Evolutionary conservation across 2,113 vertebrate species (phyloP).

Genomic region (Cyanoderma ruficeps): DNA sequence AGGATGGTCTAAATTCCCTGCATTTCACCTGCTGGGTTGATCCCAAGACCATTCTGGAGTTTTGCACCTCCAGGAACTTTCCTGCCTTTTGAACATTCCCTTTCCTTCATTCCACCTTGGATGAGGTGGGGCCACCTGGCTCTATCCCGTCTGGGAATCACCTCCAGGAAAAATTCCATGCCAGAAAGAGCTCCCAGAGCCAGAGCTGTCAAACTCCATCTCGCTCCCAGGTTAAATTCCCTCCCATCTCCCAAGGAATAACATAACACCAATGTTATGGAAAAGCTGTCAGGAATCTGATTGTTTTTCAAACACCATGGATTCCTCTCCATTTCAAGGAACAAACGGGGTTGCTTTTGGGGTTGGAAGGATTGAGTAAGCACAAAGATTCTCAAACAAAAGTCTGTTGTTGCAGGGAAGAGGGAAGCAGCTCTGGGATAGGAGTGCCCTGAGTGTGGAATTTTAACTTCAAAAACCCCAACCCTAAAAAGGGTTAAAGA

Average conservation of each 20-base stretch:
- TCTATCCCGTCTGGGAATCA: not conserved
- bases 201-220: not conserved
- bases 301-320: constrained; percentile 14
- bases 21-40: not conserved
- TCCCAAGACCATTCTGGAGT: not conserved
- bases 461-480: not conserved
- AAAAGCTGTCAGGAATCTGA: not conserved
- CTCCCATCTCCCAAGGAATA: not conserved
- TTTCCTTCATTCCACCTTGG: not conserved
- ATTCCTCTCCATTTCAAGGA: constrained; percentile 47
- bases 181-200: not conserved
- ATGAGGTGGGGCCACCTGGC: not conserved
- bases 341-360: constrained; percentile 23
- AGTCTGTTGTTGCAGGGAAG: not conserved
- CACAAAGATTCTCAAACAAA: constrained; percentile 55
- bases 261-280: not conserved
- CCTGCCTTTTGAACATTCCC: fast-evolving
- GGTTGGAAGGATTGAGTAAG: constrained; percentile 48
- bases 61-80: not conserved
- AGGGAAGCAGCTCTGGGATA: constrained; percentile 40
- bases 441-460: constrained; percentile 28
- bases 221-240: not conserved
- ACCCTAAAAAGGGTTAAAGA: constrained; percentile 47
- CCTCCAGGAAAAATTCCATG: not conserved
- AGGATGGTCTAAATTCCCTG: fast-evolving